Evolutionary conservation across 2,888 invertebrate species (phyloP).

Genomic region (Hypolimnas misippus): DNA sequence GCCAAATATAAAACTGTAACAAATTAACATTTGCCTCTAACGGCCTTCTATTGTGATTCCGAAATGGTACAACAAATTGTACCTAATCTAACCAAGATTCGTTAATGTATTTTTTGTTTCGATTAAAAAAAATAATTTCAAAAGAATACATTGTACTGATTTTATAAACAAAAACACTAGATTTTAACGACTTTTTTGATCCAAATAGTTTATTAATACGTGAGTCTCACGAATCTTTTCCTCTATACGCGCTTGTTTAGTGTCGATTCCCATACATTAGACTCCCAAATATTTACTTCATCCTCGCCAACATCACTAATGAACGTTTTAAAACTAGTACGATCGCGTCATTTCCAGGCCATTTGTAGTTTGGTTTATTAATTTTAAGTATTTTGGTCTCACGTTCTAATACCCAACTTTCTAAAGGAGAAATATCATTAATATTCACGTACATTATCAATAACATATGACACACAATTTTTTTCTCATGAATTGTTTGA

Average conservation of each 20-base stretch:
- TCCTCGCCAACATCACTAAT: slow-evolving; percentile 1
- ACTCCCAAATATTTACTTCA: slow-evolving; percentile 11
- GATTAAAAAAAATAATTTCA: background rate
- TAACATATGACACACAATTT: slow-evolving; percentile 7
- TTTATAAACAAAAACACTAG: background rate
- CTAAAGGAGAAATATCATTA: slow-evolving; percentile 10
- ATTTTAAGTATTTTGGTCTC: slow-evolving; percentile 13
- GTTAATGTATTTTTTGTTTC: background rate
- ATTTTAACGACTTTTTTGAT: background rate
- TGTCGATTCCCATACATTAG: background rate
- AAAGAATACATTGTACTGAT: background rate
- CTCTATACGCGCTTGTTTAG: background rate
- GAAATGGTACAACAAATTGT: slow-evolving; percentile 28
- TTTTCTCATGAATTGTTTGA: slow-evolving; percentile 3
- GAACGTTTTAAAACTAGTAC: slow-evolving; percentile 9
- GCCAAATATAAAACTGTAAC: slow-evolving; percentile 58
- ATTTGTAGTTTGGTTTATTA: slow-evolving; percentile 9
- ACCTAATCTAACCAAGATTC: slow-evolving; percentile 20
- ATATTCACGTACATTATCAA: slow-evolving; percentile 2
- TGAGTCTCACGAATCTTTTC: background rate
- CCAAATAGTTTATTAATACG: background rate
- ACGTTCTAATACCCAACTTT: slow-evolving; percentile 15
- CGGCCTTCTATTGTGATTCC: slow-evolving; percentile 47
- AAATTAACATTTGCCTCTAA: slow-evolving; percentile 47
- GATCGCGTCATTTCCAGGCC: slow-evolving; percentile 8